A percentile compares a stretch with the other conserved stretches of the same genome.
phyloP scores from a whole-genome alignment of 2,797 vertebrate species.

The Aphelocoma californica region DNA sequence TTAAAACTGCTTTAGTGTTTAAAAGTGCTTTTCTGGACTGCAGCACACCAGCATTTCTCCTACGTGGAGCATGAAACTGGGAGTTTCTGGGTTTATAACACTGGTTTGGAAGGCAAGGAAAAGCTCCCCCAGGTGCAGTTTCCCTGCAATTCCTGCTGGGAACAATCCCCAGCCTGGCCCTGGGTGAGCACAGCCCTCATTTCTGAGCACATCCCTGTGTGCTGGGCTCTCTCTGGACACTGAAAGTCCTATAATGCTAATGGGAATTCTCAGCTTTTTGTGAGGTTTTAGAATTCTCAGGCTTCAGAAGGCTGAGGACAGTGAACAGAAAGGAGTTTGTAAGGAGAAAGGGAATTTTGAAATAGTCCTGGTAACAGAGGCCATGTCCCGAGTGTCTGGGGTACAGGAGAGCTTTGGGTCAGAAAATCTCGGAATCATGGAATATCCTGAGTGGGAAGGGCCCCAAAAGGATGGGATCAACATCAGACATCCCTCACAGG shows the following conservation, averaged over 20 bases:
- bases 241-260: background rate
- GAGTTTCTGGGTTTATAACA: background rate
- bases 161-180: background rate
- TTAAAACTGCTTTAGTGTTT: background rate
- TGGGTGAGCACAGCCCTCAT: background rate
- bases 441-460: background rate
- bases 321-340: background rate
- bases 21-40: background rate
- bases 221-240: background rate
- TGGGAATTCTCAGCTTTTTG: background rate
- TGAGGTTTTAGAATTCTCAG: background rate
- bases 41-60: background rate
- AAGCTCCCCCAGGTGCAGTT: background rate
- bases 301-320: background rate
- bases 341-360: background rate
- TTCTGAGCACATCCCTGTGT: background rate
- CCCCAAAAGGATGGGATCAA: no score
- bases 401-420: background rate
- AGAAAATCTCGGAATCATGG: background rate
- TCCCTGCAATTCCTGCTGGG: background rate
- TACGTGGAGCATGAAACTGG: fast-evolving
- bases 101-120: background rate
- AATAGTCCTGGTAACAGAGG: background rate
- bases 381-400: background rate
- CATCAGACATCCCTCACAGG: background rate